A percentile compares a stretch with the other conserved stretches of the same genome.
Evolutionary conservation across 2,888 invertebrate genomes (phyloP).

Genomic region (Elmis aenea): DNA sequence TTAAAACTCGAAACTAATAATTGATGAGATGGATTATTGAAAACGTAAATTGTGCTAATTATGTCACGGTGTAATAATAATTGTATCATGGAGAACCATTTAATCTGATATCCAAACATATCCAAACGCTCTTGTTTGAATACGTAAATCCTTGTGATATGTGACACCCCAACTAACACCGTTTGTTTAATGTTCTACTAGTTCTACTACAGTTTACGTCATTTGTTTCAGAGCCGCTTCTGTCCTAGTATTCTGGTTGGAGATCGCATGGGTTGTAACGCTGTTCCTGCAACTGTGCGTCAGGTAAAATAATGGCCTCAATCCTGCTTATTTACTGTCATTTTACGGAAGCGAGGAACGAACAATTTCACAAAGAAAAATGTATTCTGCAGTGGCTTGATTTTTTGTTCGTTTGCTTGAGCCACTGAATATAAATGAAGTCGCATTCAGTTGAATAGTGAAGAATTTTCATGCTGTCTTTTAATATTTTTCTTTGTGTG

Average conservation of each 20-base stretch:
- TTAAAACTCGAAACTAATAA: too few relatives aligned
- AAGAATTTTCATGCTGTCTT: too few relatives aligned
- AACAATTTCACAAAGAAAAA: conserved; percentile 3
- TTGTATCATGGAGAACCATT: conserved; percentile 4
- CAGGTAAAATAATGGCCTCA: conserved; percentile 38
- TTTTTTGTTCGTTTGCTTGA: conserved; percentile 3
- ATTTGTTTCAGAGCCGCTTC: conserved; percentile 53
- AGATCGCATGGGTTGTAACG: conserved; percentile 61
- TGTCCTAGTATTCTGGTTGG: conserved; percentile 54
- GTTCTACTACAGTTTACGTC: too few relatives aligned
- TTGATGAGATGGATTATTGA: too few relatives aligned
- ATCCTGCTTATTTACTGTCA: conserved; percentile 1
- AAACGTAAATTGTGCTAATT: too few relatives aligned
- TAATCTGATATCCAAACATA: conserved; percentile 2
- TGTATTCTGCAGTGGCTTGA: conserved; percentile 4
- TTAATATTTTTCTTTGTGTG: too few relatives aligned
- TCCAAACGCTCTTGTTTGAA: too few relatives aligned
- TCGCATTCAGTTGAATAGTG: conserved; percentile 6
- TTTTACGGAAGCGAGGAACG: conserved; percentile 1
- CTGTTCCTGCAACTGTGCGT: conserved; percentile 56
- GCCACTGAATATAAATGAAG: conserved; percentile 8
- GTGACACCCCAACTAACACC: too few relatives aligned
- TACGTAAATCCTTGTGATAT: too few relatives aligned
- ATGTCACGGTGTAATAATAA: too few relatives aligned
- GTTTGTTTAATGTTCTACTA: too few relatives aligned